Evolutionary conservation across 2,888 invertebrate genomes (phyloP).

Genomic region (Anthoptus insignis): DNA sequence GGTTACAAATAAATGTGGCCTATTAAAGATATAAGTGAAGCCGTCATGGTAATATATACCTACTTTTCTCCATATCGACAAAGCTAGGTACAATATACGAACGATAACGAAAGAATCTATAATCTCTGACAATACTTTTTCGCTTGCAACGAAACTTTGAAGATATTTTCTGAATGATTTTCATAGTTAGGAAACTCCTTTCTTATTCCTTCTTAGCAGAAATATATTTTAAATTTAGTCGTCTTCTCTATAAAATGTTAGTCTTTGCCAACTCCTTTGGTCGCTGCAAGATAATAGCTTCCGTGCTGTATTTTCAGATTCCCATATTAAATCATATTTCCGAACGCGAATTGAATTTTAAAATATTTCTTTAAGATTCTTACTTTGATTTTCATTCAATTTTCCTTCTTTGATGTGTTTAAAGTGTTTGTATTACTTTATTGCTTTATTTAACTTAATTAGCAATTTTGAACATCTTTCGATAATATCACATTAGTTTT

Average conservation of each 20-base stretch:
- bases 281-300: slow-evolving; percentile 30
- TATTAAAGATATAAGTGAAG: too few species aligned
- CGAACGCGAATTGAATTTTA: slow-evolving; percentile 30
- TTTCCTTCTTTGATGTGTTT: too few species aligned
- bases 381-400: background rate
- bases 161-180: background rate
- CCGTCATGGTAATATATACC: too few species aligned
- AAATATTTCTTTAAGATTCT: slow-evolving; percentile 7
- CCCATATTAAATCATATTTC: slow-evolving; percentile 33
- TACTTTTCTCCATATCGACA: too few species aligned
- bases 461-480: background rate
- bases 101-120: background rate
- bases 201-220: background rate
- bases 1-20: too few species aligned
- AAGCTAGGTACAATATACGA: background rate
- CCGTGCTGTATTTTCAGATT: slow-evolving; percentile 32
- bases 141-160: background rate
- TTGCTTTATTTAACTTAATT: too few species aligned
- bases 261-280: slow-evolving; percentile 19
- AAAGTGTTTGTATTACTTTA: too few species aligned
- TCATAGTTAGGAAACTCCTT: background rate
- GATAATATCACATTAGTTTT: too few species aligned
- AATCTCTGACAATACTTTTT: background rate
- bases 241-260: slow-evolving; percentile 8
- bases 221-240: background rate